Evolutionary conservation across 2,797 vertebrate species (phyloP).

Genomic region (Acomys russatus): DNA sequence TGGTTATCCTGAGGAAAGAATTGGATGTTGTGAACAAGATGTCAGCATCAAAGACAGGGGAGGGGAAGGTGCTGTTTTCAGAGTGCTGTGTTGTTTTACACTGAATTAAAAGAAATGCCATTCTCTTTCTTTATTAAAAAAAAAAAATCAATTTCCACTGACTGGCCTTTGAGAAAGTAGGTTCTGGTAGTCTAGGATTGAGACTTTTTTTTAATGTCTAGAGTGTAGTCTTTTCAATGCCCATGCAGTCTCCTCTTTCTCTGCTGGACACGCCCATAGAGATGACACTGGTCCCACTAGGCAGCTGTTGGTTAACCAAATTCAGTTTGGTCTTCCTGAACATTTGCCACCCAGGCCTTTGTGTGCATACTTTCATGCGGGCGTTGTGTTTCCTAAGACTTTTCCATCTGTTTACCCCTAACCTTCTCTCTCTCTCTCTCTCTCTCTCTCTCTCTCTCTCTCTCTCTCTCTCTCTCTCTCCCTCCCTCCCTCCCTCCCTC

Average conservation of each 20-base stretch:
- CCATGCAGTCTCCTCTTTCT: not conserved
- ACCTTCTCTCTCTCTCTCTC: not conserved
- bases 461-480: too few relatives aligned
- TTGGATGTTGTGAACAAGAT: not conserved
- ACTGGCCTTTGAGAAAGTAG: constrained; percentile 24
- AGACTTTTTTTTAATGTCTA: not conserved
- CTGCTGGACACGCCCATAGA: not conserved
- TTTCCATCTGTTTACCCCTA: not conserved
- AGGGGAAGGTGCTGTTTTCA: not conserved
- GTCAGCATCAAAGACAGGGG: not conserved
- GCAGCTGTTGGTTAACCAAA: not conserved
- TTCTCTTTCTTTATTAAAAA: not conserved
- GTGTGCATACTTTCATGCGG: not conserved
- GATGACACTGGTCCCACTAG: not conserved
- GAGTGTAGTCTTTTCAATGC: not conserved
- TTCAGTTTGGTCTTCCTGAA: not conserved
- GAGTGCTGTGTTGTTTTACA: not conserved
- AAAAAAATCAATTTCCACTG: not conserved
- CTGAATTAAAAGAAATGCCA: not conserved
- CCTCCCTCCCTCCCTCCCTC: too few relatives aligned
- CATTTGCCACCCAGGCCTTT: not conserved
- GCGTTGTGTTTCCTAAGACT: not conserved
- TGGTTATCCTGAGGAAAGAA: not conserved
- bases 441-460: too few relatives aligned
- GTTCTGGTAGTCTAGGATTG: not conserved